These are phyloP conservation scores for Chrysolina haemoptera DNA, from an alignment of 2,888 invertebrate genomes.

Conservation along the genomic window DNA sequence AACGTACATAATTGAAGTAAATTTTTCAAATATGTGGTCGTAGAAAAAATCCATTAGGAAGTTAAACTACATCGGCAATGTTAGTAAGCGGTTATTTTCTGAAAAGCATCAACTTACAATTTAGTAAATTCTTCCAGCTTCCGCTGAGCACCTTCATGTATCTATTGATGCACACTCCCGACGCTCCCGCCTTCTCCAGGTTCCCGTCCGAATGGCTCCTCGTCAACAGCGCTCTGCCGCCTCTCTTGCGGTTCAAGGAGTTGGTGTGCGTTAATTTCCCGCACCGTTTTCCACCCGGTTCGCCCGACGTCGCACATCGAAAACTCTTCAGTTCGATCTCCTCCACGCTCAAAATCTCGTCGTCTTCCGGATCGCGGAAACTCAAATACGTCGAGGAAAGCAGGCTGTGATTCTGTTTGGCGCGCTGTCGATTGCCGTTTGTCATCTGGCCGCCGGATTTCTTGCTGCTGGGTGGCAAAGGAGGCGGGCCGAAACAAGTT, in stretches of 20 bases:
- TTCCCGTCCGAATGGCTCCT: constrained; percentile 84
- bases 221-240: constrained; percentile 53
- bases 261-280: constrained; percentile 68
- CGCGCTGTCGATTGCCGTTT: constrained; percentile 41
- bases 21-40: not conserved
- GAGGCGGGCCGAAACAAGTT: constrained; percentile 74
- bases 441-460: constrained; percentile 57
- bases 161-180: constrained; percentile 71
- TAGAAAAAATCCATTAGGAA: not conserved
- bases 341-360: constrained; percentile 63
- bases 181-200: constrained; percentile 67
- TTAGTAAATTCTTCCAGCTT: constrained; percentile 85
- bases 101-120: constrained; percentile 76
- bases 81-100: constrained; percentile 14
- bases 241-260: constrained; percentile 66
- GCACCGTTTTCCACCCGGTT: constrained; percentile 54
- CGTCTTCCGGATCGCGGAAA: constrained; percentile 73
- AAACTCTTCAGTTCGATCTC: constrained; percentile 60
- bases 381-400: constrained; percentile 74
- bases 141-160: constrained; percentile 83
- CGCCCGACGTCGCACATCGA: constrained; percentile 28
- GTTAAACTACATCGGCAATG: constrained; percentile 2
- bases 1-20: too few species aligned
- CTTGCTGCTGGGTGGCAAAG: constrained; percentile 74
- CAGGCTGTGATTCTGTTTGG: constrained; percentile 56